A percentile compares a stretch with the other conserved stretches of the same genome.
These are phyloP conservation scores for Thereva nobilitata DNA, from an alignment of 2,888 invertebrate genomes.

Conservation along the genomic window DNA sequence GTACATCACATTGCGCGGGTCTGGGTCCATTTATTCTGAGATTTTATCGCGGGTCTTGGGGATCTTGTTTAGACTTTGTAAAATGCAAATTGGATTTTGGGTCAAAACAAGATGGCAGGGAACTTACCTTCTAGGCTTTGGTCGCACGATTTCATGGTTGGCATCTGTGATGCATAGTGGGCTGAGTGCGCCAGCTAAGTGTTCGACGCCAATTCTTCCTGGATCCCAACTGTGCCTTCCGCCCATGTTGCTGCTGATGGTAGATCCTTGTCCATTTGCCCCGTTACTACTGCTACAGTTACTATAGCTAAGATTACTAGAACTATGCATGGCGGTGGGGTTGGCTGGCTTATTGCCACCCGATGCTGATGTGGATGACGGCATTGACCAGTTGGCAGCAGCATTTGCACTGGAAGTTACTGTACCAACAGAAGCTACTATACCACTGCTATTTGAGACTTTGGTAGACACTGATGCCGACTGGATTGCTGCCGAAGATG, in stretches of 20 bases:
- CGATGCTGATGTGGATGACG: constrained; percentile 14
- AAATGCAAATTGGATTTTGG: too few relatives aligned
- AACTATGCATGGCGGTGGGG: constrained; percentile 18
- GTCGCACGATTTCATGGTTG: constrained; percentile 82
- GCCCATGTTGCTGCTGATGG: constrained; percentile 48
- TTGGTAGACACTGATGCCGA: constrained; percentile 16
- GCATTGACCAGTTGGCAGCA: constrained; percentile 27
- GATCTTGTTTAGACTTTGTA: too few relatives aligned
- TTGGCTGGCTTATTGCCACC: constrained; percentile 12
- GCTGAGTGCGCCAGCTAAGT: constrained; percentile 66
- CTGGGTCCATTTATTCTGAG: too few relatives aligned
- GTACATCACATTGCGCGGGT: too few relatives aligned
- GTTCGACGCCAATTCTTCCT: constrained; percentile 61
- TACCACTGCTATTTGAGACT: constrained; percentile 19
- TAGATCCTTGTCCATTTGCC: constrained; percentile 23
- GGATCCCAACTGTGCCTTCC: constrained; percentile 58
- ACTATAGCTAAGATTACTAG: constrained; percentile 19
- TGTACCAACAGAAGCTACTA: constrained; percentile 14
- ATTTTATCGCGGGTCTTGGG: too few relatives aligned
- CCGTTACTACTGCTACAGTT: not conserved
- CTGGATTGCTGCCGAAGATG: constrained; percentile 6
- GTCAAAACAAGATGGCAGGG: not conserved
- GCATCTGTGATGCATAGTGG: constrained; percentile 71
- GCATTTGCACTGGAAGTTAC: constrained; percentile 30
- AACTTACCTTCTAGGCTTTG: constrained; percentile 79